A percentile compares a stretch with the other conserved stretches of the same genome.
phyloP scores from a whole-genome alignment of 2,888 invertebrate species.

The Fragum fragum region DNA sequence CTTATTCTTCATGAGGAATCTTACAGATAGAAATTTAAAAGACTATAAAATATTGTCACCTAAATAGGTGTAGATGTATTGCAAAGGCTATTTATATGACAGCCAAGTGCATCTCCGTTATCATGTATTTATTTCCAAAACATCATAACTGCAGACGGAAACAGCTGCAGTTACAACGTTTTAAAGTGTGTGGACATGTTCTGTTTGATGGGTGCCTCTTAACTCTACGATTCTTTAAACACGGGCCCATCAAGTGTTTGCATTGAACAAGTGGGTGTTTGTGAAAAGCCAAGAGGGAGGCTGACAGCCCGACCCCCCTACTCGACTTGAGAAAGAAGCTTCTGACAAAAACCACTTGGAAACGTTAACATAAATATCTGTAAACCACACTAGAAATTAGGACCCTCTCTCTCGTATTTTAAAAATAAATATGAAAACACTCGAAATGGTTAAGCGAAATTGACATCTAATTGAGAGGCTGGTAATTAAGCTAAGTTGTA shows the following conservation, averaged over 20 bases:
- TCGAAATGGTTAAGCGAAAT: conserved; percentile 13
- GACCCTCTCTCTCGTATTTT: neutral
- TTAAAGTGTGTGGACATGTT: too few relatives aligned
- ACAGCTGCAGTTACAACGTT: too few relatives aligned
- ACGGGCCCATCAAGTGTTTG: conserved; percentile 14
- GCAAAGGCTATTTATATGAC: too few relatives aligned
- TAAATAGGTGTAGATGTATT: too few relatives aligned
- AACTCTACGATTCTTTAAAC: neutral
- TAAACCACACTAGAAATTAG: neutral
- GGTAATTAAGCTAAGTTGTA: conserved; percentile 16
- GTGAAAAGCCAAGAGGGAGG: neutral
- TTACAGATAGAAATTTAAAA: too few relatives aligned
- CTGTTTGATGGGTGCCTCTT: neutral
- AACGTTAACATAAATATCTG: neutral
- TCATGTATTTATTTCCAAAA: too few relatives aligned
- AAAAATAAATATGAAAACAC: conserved; percentile 20
- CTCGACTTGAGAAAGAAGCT: neutral
- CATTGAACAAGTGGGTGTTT: conserved; percentile 18
- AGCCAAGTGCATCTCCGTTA: too few relatives aligned
- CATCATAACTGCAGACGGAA: too few relatives aligned
- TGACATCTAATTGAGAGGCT: conserved; percentile 25
- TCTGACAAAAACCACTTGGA: neutral
- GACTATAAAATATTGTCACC: too few relatives aligned
- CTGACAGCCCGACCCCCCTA: conserved; percentile 4
- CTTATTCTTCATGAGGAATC: too few relatives aligned